phyloP scores from a whole-genome alignment of 2,113 vertebrate species.

The Anguilla japonica region DNA sequence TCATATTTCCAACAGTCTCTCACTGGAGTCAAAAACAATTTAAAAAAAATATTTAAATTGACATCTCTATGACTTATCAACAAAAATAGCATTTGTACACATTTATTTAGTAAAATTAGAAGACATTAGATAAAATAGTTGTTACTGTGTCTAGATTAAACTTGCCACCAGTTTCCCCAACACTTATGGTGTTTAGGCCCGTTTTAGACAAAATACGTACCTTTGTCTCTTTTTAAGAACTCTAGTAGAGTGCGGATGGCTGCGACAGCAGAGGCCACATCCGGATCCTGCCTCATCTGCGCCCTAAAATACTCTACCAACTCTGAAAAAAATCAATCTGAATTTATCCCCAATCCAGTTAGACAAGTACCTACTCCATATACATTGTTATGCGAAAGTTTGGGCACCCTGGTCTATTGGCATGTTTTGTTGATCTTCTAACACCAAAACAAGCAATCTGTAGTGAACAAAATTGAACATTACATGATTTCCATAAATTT shows the following conservation, averaged over 20 bases:
- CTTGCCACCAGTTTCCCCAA: neutral
- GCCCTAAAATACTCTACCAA: conserved; percentile 74
- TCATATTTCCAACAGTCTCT: too few species aligned
- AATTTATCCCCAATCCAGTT: neutral
- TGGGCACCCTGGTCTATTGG: neutral
- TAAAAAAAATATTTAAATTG: too few species aligned
- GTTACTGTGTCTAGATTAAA: too few species aligned
- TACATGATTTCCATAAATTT: neutral
- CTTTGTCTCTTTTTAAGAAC: conserved; percentile 76
- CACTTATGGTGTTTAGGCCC: neutral
- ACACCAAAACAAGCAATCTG: neutral
- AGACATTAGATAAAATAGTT: neutral
- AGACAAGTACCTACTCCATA: too few species aligned
- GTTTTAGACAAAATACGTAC: conserved; percentile 32
- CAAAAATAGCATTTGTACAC: too few species aligned
- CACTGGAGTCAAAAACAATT: too few species aligned
- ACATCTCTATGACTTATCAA: too few species aligned
- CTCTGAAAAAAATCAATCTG: conserved; percentile 53
- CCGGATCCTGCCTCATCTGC: conserved; percentile 72
- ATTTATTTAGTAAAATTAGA: neutral
- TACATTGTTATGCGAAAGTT: too few species aligned
- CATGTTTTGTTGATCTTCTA: neutral
- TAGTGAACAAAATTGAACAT: neutral
- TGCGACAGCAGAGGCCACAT: conserved; percentile 77
- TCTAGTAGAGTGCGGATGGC: conserved; percentile 76